These are phyloP conservation scores for Lynx canadensis DNA, from an alignment of 2,113 vertebrate species.

Conservation along the genomic window DNA sequence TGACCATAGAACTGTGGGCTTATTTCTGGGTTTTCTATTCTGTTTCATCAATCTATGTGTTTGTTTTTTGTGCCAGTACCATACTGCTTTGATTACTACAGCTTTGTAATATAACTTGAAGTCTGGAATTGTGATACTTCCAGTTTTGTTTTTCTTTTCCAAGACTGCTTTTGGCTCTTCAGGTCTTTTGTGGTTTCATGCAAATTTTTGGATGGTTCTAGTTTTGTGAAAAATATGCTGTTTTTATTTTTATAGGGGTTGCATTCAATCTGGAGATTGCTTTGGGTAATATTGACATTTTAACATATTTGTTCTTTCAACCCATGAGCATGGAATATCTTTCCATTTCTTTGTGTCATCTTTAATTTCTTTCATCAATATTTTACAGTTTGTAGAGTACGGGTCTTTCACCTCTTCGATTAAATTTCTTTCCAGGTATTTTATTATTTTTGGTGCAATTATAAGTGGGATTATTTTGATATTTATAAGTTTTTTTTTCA, in stretches of 20 bases:
- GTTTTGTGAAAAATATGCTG: not conserved
- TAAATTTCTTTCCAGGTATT: not conserved
- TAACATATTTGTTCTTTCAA: not conserved
- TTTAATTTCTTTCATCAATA: not conserved
- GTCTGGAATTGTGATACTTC: not conserved
- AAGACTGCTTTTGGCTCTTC: not conserved
- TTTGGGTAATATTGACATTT: not conserved
- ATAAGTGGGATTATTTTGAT: not conserved
- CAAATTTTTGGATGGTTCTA: not conserved
- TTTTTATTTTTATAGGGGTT: not conserved
- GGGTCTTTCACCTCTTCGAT: not conserved
- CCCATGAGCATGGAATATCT: not conserved
- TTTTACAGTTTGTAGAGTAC: not conserved
- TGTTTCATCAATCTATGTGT: not conserved
- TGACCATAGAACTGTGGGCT: not conserved
- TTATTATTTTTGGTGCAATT: not conserved
- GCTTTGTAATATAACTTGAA: not conserved
- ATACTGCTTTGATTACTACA: not conserved
- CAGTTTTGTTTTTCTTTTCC: not conserved
- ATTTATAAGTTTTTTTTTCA: not conserved
- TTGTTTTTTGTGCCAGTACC: not conserved
- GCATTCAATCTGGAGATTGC: not conserved
- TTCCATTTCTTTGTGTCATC: not conserved
- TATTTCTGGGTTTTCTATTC: not conserved
- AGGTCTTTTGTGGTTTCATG: not conserved